Conservation (phyloP, 2,888 invertebrate genomes). For the Podotricha telesiphe region DNA sequence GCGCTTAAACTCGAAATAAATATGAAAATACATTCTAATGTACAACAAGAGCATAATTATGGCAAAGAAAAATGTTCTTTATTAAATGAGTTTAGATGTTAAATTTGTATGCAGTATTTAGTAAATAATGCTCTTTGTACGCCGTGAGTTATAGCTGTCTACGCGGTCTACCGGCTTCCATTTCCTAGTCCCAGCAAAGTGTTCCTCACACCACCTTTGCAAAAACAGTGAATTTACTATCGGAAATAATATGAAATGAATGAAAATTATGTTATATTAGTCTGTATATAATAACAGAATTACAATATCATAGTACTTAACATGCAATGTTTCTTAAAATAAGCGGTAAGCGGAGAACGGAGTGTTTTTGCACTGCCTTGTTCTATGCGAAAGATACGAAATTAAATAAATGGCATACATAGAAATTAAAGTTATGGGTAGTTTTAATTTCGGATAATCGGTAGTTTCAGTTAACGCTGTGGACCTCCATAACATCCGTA, state of each 20-base stretch:
- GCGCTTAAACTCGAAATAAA: slow-evolving; percentile 38
- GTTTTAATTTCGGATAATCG: too few species aligned
- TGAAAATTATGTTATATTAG: slow-evolving; percentile 1
- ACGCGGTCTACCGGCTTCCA: slow-evolving; percentile 49
- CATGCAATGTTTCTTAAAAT: too few species aligned
- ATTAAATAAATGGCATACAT: too few species aligned
- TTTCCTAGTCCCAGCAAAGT: slow-evolving; percentile 49
- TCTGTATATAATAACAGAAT: neutral
- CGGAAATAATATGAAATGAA: slow-evolving; percentile 25
- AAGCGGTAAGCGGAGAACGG: too few species aligned
- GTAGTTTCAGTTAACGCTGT: too few species aligned
- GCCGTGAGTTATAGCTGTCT: slow-evolving; percentile 48
- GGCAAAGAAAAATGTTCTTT: slow-evolving; percentile 39
- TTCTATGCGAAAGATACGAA: too few species aligned
- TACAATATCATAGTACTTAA: neutral
- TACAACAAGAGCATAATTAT: slow-evolving; percentile 24
- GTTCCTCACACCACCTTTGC: slow-evolving; percentile 46
- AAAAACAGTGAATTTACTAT: slow-evolving; percentile 44
- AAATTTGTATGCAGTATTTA: slow-evolving; percentile 40
- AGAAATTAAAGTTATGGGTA: too few species aligned
- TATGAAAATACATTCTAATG: slow-evolving; percentile 36
- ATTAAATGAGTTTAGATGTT: slow-evolving; percentile 35
- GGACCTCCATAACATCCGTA: too few species aligned
- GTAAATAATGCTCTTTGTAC: slow-evolving; percentile 32
- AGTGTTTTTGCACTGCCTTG: too few species aligned